Conservation (phyloP, 64 coral and sea anemone species). For the Catalaphyllia jardinei region DNA sequence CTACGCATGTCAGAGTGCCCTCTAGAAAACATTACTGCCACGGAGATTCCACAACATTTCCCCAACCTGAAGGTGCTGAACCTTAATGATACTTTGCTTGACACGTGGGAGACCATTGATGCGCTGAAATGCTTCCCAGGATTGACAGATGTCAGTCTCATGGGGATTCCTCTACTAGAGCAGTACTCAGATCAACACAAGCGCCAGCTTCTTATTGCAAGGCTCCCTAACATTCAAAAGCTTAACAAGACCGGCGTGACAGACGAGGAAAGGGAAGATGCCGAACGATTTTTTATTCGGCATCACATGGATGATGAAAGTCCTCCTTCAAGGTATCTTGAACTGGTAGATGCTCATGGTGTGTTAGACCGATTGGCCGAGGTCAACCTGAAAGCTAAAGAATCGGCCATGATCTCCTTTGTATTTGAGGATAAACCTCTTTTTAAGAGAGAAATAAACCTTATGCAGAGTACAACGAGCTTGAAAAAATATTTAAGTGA, state of each 20-base stretch:
- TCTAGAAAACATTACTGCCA: constrained; percentile 47
- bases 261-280: constrained; percentile 73
- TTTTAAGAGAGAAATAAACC: constrained; percentile 28
- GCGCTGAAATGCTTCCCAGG: constrained; percentile 68
- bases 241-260: constrained; percentile 77
- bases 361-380: constrained; percentile 74
- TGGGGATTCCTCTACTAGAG: constrained; percentile 88
- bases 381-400: constrained; percentile 70
- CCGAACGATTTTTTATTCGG: constrained; percentile 90
- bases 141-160: constrained; percentile 72
- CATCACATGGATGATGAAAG: constrained; percentile 66
- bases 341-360: too few species aligned
- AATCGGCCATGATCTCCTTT: constrained; percentile 62
- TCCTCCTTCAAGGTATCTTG: constrained; percentile 59
- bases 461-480: constrained; percentile 64
- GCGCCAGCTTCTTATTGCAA: constrained; percentile 77
- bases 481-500: constrained; percentile 86
- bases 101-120: constrained; percentile 78
- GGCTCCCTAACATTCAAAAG: constrained; percentile 82
- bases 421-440: constrained; percentile 72
- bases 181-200: too few species aligned
- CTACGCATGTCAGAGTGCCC: constrained; percentile 83
- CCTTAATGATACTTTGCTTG: constrained; percentile 72
- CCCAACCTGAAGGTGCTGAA: constrained; percentile 63
- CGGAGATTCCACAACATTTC: constrained; percentile 30